phyloP scores from a whole-genome alignment of 2,888 invertebrate species.

The Cerastis rubricosa region DNA sequence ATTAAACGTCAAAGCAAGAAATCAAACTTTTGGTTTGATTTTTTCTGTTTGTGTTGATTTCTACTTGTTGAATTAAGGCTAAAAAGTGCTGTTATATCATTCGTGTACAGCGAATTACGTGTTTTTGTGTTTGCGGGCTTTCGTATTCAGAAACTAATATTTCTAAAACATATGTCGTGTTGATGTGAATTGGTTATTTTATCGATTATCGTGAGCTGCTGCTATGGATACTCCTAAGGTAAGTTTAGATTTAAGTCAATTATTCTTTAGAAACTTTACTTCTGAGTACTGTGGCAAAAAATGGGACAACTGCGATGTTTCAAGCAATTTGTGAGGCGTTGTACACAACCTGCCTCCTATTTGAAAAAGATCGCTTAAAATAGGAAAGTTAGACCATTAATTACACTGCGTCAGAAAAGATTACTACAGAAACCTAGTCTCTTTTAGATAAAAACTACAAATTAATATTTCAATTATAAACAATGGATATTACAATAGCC shows the following conservation, averaged over 20 bases:
- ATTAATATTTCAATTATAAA: background rate
- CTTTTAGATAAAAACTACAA: background rate
- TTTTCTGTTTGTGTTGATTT: slow-evolving; percentile 52
- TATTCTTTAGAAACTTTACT: background rate
- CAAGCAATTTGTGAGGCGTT: background rate
- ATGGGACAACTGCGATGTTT: background rate
- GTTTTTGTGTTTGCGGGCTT: slow-evolving; percentile 39
- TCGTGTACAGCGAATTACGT: slow-evolving; percentile 12
- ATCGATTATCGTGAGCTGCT: slow-evolving; percentile 80
- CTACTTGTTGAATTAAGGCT: slow-evolving; percentile 36
- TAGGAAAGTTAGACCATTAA: background rate
- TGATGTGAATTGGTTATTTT: slow-evolving; percentile 75
- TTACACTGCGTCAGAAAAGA: background rate
- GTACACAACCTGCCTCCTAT: background rate
- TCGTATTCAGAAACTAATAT: slow-evolving; percentile 33
- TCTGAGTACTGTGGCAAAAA: background rate
- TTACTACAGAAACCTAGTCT: background rate
- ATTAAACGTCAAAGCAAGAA: slow-evolving; percentile 55
- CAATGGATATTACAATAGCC: background rate
- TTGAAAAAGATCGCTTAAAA: background rate
- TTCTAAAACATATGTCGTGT: slow-evolving; percentile 67
- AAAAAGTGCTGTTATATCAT: slow-evolving; percentile 23
- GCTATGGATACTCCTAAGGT: slow-evolving; percentile 88
- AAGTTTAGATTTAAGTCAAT: slow-evolving; percentile 60
- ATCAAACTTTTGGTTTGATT: slow-evolving; percentile 58